Conservation (phyloP, 2,113 vertebrate genomes). For the Rhinolophus sinicus region DNA sequence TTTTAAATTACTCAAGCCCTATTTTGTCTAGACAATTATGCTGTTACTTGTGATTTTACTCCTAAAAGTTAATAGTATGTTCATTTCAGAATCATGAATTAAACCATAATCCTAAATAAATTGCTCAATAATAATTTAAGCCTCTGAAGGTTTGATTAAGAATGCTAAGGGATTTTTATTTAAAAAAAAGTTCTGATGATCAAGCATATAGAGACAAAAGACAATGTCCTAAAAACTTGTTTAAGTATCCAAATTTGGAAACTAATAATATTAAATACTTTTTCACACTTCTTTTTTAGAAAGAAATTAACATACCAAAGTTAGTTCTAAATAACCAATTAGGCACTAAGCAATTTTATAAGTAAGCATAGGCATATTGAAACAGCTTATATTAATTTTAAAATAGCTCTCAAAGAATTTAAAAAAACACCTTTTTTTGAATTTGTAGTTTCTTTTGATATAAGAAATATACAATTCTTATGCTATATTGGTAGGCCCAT, state of each 20-base stretch:
- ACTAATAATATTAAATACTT: slow-evolving; percentile 67
- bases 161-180: slow-evolving; percentile 80
- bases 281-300: slow-evolving; percentile 40
- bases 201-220: slow-evolving; percentile 73
- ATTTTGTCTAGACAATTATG: slow-evolving; percentile 81
- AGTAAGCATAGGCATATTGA: not conserved
- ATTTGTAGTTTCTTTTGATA: not conserved
- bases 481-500: not conserved
- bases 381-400: not conserved
- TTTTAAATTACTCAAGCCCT: slow-evolving; percentile 81
- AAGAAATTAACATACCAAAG: not conserved
- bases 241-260: slow-evolving; percentile 61
- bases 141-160: slow-evolving; percentile 84
- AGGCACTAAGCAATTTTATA: not conserved
- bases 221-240: slow-evolving; percentile 78
- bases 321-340: not conserved
- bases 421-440: not conserved
- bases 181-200: slow-evolving; percentile 77
- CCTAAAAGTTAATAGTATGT: slow-evolving; percentile 80
- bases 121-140: slow-evolving; percentile 88
- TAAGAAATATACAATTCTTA: not conserved
- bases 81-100: slow-evolving; percentile 80
- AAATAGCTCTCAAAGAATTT: slow-evolving; percentile 8
- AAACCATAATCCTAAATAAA: slow-evolving; percentile 86
- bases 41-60: slow-evolving; percentile 82